These are phyloP conservation scores for Lophius americanus DNA, from an alignment of 2,797 vertebrate species.

Conservation along the genomic window DNA sequence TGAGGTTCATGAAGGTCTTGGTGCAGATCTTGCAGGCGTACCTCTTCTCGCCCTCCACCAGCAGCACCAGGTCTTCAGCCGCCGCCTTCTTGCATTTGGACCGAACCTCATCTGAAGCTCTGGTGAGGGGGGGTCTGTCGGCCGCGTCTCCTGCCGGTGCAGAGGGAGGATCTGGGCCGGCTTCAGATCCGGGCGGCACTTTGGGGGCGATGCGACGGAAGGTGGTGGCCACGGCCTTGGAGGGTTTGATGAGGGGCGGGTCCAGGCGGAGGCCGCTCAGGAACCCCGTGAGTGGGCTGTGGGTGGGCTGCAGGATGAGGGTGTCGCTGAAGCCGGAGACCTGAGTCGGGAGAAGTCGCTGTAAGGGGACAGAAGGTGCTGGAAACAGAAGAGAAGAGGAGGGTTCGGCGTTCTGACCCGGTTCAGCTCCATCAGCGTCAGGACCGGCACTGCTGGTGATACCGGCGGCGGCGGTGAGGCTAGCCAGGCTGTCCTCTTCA, in stretches of 20 bases:
- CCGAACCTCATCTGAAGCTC: conserved; percentile 93
- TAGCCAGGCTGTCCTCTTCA: conserved; percentile 66
- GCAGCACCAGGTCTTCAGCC: conserved; percentile 92
- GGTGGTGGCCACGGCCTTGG: conserved; percentile 74
- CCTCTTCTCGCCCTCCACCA: conserved; percentile 96
- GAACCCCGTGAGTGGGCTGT: conserved; percentile 64
- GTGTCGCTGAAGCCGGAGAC: conserved; percentile 64
- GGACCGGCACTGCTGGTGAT: conserved; percentile 35
- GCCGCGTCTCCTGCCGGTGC: conserved; percentile 26
- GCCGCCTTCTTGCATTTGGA: conserved; percentile 98
- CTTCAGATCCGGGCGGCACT: conserved; percentile 76
- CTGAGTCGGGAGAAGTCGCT: conserved; percentile 69
- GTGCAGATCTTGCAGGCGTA: conserved; percentile 98
- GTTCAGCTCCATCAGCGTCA: background rate
- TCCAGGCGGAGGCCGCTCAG: conserved; percentile 82
- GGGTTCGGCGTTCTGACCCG: conserved; percentile 28
- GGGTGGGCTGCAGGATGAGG: conserved; percentile 71
- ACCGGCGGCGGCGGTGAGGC: conserved; percentile 34
- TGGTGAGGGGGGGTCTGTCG: conserved; percentile 81
- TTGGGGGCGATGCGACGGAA: conserved; percentile 98
- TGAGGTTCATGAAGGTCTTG: conserved; percentile 96
- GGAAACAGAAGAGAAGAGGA: conserved; percentile 70
- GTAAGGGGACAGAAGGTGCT: conserved; percentile 63
- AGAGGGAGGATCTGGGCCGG: conserved; percentile 74
- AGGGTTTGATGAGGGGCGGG: conserved; percentile 79